Conservation (phyloP, 2,113 vertebrate species). For the Pagrus major region DNA sequence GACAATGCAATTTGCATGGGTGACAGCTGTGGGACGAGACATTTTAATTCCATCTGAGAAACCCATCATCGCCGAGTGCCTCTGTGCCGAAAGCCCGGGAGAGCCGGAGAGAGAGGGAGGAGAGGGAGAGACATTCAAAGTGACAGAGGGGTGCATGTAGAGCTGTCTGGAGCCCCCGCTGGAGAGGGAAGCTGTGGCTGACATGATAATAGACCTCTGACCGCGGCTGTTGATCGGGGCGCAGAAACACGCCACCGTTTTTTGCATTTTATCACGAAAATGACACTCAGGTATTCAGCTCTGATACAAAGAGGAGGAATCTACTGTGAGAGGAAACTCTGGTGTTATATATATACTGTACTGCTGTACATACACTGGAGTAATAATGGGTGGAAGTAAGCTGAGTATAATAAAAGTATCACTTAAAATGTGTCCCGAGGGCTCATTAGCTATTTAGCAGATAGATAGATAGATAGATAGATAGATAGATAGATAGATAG, state of each 20-base stretch:
- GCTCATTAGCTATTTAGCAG: too few species aligned
- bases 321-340: neutral
- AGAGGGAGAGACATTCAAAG: constrained; percentile 34
- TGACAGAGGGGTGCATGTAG: constrained; percentile 55
- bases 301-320: constrained; percentile 15
- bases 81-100: constrained; percentile 13
- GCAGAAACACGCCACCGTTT: constrained; percentile 30
- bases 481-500: too few species aligned
- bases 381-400: too few species aligned
- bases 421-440: too few species aligned
- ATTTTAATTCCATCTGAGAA: constrained; percentile 76
- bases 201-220: constrained; percentile 68
- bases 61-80: constrained; percentile 51
- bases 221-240: constrained; percentile 12
- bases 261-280: constrained; percentile 46
- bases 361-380: too few species aligned
- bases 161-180: constrained; percentile 38
- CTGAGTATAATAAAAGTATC: too few species aligned
- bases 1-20: constrained; percentile 75
- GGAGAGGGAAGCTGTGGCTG: constrained; percentile 59
- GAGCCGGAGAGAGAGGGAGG: constrained; percentile 9
- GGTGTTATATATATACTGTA: neutral
- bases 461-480: too few species aligned
- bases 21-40: constrained; percentile 74
- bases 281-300: constrained; percentile 24